Base-by-base conservation (phyloP, 2,113 vertebrate species). In the Heterocephalus glaber region DNA sequence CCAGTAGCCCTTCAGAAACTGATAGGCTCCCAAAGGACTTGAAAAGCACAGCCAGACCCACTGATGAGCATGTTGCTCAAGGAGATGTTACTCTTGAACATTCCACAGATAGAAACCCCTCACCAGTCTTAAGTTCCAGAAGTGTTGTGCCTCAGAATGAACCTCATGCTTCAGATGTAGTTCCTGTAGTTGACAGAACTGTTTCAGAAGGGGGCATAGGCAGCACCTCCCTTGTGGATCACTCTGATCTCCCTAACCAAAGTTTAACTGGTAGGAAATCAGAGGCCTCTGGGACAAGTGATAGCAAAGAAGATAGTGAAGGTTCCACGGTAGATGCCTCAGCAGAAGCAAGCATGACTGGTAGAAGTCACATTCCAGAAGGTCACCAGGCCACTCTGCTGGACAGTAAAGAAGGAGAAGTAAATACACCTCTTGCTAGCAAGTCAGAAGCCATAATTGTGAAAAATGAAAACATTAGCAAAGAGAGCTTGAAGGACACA, bases 21-120 rank as follows among this genome's bases (percentile, higher is more conserved):
- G 95, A 84, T 26, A 97, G 74, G 90, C 87, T 86, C 76, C 98
- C 96, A 65, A 98, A 98, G 95, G 98, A 90, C 60, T 63, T 90
- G 0, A 98, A 97, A 97, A 95, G 72, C 96, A 87, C 94, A 63
- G 56, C 92, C 91, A 97, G 89, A 76, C 89, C 96, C n/a, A 68
- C 77, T 49, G 97, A 97, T 88, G 97, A 98, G 82, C 28, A 19
- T 82, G 61, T 70, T 90, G 19, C 90, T 95, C 95, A 33, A 56
- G 96, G 96, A 95, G 95, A 88, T 58, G 35, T 89, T 94, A 24
- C 52, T 96, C 83, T 63, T 80, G 70, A 85, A 28, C 97, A 97
- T 86, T 97, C 98, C 86, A 0, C 92, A 72, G 22, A 94, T 94
- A 8, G 9, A 41, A 87, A 95, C 63, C n/a, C 85, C 38, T 90